A percentile compares a stretch with the other conserved stretches of the same genome.
These are phyloP conservation scores for Tinamus major DNA, from an alignment of 2,797 vertebrate genomes.

Conservation along the genomic window DNA sequence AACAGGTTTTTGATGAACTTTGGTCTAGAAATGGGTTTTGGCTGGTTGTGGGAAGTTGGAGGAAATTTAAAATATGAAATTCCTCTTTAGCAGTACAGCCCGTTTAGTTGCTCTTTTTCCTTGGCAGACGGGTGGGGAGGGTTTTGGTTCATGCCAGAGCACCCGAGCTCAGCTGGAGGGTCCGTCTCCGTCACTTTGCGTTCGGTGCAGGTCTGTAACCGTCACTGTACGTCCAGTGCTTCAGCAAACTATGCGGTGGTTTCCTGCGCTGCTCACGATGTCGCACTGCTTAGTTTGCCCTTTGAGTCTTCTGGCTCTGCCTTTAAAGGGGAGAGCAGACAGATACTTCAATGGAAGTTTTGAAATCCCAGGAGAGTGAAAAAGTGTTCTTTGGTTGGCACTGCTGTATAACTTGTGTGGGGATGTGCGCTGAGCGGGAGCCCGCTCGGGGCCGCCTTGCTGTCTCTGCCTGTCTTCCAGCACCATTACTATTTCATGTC, in stretches of 20 bases:
- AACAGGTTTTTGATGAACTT: background rate
- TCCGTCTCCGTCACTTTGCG: background rate
- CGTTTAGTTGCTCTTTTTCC: background rate
- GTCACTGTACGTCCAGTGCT: background rate
- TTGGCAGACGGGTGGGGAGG: background rate
- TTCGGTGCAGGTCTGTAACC: background rate
- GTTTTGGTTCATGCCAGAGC: background rate
- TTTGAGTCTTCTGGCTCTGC: background rate
- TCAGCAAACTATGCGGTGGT: background rate
- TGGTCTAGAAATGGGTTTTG: background rate
- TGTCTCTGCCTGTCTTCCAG: background rate
- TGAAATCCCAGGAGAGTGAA: background rate
- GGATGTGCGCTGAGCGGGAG: background rate
- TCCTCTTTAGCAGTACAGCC: background rate
- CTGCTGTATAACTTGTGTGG: background rate
- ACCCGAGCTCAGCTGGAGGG: background rate
- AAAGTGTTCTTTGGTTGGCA: background rate
- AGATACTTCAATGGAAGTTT: background rate
- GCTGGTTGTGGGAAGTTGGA: background rate
- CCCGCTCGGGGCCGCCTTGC: background rate
- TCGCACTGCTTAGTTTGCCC: background rate
- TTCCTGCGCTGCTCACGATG: background rate
- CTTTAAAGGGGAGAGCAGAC: background rate
- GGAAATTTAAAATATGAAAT: background rate
- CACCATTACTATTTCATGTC: background rate